Base-by-base conservation (phyloP, 1,140 invertebrate genomes). In the Fopius arisanus region DNA sequence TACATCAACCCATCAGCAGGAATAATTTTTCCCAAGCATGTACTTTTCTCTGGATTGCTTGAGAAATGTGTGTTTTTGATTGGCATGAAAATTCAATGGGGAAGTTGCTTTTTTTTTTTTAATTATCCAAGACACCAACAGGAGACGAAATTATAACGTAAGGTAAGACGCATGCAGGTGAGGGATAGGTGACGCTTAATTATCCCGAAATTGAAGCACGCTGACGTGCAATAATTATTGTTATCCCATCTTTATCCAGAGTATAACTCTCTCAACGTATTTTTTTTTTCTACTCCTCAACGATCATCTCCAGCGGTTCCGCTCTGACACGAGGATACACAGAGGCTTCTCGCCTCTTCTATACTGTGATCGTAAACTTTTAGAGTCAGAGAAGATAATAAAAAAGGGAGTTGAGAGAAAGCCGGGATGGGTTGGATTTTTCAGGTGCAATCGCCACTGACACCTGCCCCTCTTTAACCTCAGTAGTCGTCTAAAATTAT, bases 181-280 rank as follows among this genome's bases (percentile, higher is more conserved):
- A 69, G 54, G 72, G 62, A 62, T 29, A n/a, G 59, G 77, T 75
- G 74, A 77, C 72, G 75, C 67, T 83, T 85, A 85, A 85, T 85
- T 83, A 83, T 82, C 75, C 69, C 70, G 73, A 82, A 85, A 84
- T 82, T 80, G 79, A 83, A 78, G 78, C 63, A 82, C 77, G 80
- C 82, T 84, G 84, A 85, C 82, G 81, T 84, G 81, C 82, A 84
- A 83, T 84, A 82, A 85, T 82, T 80, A 81, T 84, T 80, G 71
- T 77, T 77, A 76, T 77, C 66, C 67, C 41, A 33, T 73, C 70
- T 73, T 74, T 66, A 70, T 75, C 63, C 33, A 21, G 48, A 40
- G n/a, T 21, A 14, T 31, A 26, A 70, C 29, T 71, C 31, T 65
- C 76, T 62, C 33, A 26, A 54, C 16, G 21, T 37, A 54, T 69